phyloP scores from a whole-genome alignment of 2,888 invertebrate species.

The Mythimna lalbum region DNA sequence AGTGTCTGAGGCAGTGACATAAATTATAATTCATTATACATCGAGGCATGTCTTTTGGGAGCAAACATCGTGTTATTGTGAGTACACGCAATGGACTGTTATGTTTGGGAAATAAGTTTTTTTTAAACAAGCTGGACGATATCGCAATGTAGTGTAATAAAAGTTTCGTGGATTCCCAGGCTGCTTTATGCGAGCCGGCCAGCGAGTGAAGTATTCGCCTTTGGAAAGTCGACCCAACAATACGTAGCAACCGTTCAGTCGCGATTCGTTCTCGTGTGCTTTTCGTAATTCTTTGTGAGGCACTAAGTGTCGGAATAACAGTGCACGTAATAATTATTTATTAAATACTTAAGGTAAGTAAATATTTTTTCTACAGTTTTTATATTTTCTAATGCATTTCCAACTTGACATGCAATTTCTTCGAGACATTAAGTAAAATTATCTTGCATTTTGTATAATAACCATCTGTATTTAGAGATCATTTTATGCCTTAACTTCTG shows the following conservation, averaged over 20 bases:
- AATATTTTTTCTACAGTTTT: not conserved
- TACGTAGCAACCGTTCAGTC: conserved; percentile 63
- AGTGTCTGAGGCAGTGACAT: conserved; percentile 24
- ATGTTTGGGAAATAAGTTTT: conserved; percentile 4
- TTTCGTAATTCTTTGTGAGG: conserved; percentile 26
- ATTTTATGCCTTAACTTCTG: not conserved
- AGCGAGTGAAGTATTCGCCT: conserved; percentile 67
- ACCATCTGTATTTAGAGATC: not conserved
- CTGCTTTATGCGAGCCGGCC: conserved; percentile 43
- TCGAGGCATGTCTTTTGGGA: conserved; percentile 45
- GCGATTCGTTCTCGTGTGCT: conserved; percentile 28
- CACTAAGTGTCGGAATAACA: conserved; percentile 18
- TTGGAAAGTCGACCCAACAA: conserved; percentile 70
- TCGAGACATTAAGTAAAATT: not conserved
- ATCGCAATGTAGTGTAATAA: conserved; percentile 47
- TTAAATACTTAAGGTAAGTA: conserved; percentile 49
- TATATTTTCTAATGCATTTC: not conserved
- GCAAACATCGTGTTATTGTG: conserved; percentile 23
- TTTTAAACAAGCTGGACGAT: conserved; percentile 14
- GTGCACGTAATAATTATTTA: conserved; percentile 8
- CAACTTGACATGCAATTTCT: not conserved
- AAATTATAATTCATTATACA: conserved; percentile 56
- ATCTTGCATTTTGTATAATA: not conserved
- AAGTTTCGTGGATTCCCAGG: conserved; percentile 59
- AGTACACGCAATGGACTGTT: conserved; percentile 36